A percentile compares a stretch with the other conserved stretches of the same genome.
phyloP scores from a whole-genome alignment of 1,140 invertebrate species.

The Adoxophyes honmai region DNA sequence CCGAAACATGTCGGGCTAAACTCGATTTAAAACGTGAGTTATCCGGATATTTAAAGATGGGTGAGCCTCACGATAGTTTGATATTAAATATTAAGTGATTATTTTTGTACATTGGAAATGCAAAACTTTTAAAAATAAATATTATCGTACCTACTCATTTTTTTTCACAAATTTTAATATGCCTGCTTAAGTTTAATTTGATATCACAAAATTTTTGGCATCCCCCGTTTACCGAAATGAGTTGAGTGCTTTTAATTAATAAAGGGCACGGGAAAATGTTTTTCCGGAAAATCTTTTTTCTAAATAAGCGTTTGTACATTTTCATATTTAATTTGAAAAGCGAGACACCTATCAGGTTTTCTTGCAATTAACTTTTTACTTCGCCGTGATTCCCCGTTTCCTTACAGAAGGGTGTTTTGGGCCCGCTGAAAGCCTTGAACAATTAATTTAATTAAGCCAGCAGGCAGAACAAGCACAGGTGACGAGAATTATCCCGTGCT shows the following conservation, averaged over 20 bases:
- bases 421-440: not conserved
- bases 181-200: too few relatives aligned
- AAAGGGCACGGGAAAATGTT: not conserved
- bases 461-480: slow-evolving; percentile 35
- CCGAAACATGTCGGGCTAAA: too few relatives aligned
- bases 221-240: not conserved
- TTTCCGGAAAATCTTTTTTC: not conserved
- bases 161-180: too few relatives aligned
- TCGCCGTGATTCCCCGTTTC: not conserved
- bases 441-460: slow-evolving; percentile 8
- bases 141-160: too few relatives aligned
- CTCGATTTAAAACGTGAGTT: too few relatives aligned
- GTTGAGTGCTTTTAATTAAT: not conserved
- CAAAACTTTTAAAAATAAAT: too few relatives aligned
- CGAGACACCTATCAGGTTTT: not conserved
- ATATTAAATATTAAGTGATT: too few relatives aligned
- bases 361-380: not conserved
- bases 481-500: slow-evolving; percentile 35
- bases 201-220: not conserved
- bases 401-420: not conserved
- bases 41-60: too few relatives aligned
- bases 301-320: not conserved
- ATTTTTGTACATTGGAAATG: too few relatives aligned
- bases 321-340: not conserved
- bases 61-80: too few relatives aligned